Percentiles rank a stretch among this genome's conserved stretches.
These are phyloP conservation scores for Collichthys lucidus DNA, from an alignment of 2,113 vertebrate genomes.

Conservation along the genomic window DNA sequence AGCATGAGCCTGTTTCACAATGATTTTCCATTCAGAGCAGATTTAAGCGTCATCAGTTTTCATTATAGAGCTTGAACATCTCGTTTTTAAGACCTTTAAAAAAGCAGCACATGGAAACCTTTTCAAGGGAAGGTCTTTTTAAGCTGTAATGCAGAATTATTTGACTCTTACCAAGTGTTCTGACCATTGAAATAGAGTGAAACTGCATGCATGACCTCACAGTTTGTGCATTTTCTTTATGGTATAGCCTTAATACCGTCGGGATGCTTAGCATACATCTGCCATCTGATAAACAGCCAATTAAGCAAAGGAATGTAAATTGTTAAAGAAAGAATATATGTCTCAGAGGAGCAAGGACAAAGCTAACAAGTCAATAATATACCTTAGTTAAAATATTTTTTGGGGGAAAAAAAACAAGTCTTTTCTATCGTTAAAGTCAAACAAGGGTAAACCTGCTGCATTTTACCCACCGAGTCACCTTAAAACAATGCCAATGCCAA, in stretches of 20 bases:
- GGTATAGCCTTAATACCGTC: slow-evolving; percentile 12
- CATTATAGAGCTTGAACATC: slow-evolving; percentile 1
- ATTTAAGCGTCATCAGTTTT: background rate
- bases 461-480: slow-evolving; percentile 49
- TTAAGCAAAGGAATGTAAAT: background rate
- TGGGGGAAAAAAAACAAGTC: background rate
- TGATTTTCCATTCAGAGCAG: background rate
- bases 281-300: slow-evolving; percentile 47
- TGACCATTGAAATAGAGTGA: background rate
- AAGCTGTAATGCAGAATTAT: background rate
- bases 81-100: background rate
- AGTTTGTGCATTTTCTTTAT: background rate
- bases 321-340: background rate
- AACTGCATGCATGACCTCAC: background rate
- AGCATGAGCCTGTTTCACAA: background rate
- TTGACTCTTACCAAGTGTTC: background rate
- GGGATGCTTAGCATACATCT: slow-evolving; percentile 21
- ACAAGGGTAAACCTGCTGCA: slow-evolving; percentile 44
- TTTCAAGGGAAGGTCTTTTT: background rate
- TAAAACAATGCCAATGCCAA: slow-evolving; percentile 38
- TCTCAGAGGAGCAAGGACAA: background rate
- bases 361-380: background rate
- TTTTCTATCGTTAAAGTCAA: slow-evolving; percentile 42
- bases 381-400: background rate
- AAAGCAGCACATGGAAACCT: background rate